Percentiles rank a stretch among this genome's conserved stretches.
Evolutionary conservation across 2,797 vertebrate species (phyloP).

Genomic region (Bryconaethiops microstoma): DNA sequence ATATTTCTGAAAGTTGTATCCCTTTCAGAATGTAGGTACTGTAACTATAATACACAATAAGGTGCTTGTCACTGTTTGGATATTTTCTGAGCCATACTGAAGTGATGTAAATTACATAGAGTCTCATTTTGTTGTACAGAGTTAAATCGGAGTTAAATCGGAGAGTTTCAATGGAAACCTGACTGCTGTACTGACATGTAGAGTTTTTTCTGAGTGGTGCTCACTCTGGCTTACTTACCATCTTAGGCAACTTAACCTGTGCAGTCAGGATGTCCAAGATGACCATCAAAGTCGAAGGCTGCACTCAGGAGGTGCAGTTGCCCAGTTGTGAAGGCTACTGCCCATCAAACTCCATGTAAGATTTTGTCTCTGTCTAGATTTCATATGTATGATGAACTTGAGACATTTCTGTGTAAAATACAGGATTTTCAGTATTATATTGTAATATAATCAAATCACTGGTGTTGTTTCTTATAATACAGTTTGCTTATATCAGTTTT

Average conservation of each 20-base stretch:
- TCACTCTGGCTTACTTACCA: not conserved
- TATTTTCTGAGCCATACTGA: too few relatives aligned
- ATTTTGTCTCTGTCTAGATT: not conserved
- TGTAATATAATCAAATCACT: too few relatives aligned
- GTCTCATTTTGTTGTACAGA: too few relatives aligned
- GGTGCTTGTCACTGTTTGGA: too few relatives aligned
- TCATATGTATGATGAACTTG: too few relatives aligned
- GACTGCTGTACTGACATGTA: not conserved
- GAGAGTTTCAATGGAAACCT: not conserved
- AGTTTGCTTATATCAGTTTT: not conserved
- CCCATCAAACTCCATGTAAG: conserved; percentile 64
- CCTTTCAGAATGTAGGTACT: too few relatives aligned
- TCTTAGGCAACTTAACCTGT: conserved; percentile 64
- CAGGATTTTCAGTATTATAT: too few relatives aligned
- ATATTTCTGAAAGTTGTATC: too few relatives aligned
- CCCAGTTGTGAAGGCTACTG: conserved; percentile 71
- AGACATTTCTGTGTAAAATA: too few relatives aligned
- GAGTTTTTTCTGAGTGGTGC: not conserved
- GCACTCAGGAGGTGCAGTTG: conserved; percentile 54
- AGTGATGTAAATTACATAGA: too few relatives aligned
- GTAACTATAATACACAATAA: too few relatives aligned
- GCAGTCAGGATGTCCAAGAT: conserved; percentile 52
- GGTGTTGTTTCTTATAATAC: not conserved
- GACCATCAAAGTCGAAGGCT: conserved; percentile 56
- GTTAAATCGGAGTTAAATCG: too few relatives aligned